phyloP scores from a whole-genome alignment of 1,140 invertebrate species.

The Microvelia longipes region DNA sequence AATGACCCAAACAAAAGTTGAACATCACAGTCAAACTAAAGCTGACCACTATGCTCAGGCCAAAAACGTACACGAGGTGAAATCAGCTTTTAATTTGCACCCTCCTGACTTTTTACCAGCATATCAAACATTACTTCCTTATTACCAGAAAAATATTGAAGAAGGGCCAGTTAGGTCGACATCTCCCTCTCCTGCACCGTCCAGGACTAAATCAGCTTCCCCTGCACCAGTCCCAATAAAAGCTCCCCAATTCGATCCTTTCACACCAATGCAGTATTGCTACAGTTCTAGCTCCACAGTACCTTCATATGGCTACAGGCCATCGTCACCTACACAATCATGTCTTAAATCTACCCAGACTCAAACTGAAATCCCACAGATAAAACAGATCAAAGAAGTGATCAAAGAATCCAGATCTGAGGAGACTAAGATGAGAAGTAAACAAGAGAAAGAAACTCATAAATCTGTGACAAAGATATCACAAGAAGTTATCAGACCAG shows the following conservation, averaged over 20 bases:
- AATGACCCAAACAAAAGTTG: not conserved
- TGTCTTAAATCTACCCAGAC: not conserved
- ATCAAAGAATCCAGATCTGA: not conserved
- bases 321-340: not conserved
- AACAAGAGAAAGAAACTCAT: not conserved
- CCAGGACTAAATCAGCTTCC: conserved; percentile 15
- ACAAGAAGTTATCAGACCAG: conserved; percentile 14
- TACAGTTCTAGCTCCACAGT: not conserved
- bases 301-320: not conserved
- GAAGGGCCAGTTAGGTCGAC: conserved; percentile 25
- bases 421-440: not conserved
- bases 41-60: no score
- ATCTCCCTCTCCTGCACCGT: conserved; percentile 17
- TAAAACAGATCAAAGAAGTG: not conserved
- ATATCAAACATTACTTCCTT: conserved; percentile 35
- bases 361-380: not conserved
- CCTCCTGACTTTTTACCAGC: not conserved
- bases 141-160: conserved; percentile 43
- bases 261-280: not conserved
- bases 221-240: conserved; percentile 18
- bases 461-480: conserved; percentile 30
- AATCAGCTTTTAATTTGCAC: not conserved
- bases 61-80: not conserved
- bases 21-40: no score
- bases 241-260: conserved; percentile 10